These are phyloP conservation scores for Zalophus californianus DNA, from an alignment of 2,797 vertebrate genomes.

Conservation along the genomic window DNA sequence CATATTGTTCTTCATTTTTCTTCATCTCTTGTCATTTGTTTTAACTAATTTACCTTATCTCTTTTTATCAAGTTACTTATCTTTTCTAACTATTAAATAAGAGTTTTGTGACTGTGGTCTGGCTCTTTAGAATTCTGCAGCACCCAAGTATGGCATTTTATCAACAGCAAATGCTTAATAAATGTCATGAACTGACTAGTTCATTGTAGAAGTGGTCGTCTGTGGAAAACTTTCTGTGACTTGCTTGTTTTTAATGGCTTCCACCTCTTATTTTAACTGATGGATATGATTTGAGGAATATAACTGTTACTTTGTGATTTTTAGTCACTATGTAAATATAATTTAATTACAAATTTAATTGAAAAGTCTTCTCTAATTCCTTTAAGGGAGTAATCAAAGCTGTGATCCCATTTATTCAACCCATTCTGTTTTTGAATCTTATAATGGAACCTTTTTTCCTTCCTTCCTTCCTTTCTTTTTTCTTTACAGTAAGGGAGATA, in stretches of 20 bases:
- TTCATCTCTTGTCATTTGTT: neutral
- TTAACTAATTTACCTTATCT: neutral
- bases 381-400: neutral
- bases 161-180: neutral
- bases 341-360: neutral
- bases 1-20: slow-evolving; percentile 5
- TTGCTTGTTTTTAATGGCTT: slow-evolving; percentile 30
- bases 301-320: neutral
- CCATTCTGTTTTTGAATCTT: neutral
- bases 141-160: neutral
- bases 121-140: slow-evolving; percentile 31
- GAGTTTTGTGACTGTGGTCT: neutral
- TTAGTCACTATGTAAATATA: neutral
- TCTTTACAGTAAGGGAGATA: slow-evolving; percentile 90
- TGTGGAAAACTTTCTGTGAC: neutral
- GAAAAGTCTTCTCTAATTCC: neutral
- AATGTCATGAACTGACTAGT: neutral
- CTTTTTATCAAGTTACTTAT: neutral
- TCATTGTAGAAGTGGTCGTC: neutral
- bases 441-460: neutral
- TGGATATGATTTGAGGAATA: slow-evolving; percentile 18
- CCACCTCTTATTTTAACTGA: neutral
- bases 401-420: rapidly evolving
- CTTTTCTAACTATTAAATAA: neutral
- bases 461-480: neutral